Evolutionary conservation across 1,140 invertebrate genomes (phyloP).

Genomic region (Pachyrhynchus sulphureomaculatus): DNA sequence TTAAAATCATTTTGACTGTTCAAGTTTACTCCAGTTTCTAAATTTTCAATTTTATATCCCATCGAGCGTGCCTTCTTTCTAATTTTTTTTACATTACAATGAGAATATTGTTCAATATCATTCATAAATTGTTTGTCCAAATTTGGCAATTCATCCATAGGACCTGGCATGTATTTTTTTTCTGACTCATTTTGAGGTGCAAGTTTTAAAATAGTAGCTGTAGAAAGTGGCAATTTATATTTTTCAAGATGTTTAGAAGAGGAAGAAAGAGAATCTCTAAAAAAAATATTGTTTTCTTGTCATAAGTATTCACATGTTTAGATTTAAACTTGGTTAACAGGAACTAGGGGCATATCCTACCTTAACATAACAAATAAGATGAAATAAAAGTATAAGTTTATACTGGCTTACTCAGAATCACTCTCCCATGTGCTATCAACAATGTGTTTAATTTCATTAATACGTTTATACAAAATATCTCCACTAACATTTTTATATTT

Average conservation of each 20-base stretch:
- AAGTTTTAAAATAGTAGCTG: constrained; percentile 36
- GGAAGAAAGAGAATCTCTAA: neutral
- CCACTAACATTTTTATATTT: constrained; percentile 39
- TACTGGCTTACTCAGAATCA: too few species aligned
- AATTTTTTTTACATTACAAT: constrained; percentile 34
- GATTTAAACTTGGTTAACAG: too few species aligned
- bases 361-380: too few species aligned
- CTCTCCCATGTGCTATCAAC: too few species aligned
- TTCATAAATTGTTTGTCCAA: constrained; percentile 45
- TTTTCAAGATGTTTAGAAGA: too few species aligned
- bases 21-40: neutral
- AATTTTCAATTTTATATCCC: constrained; percentile 24
- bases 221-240: too few species aligned
- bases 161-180: constrained; percentile 31
- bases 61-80: constrained; percentile 32
- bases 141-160: constrained; percentile 45
- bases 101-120: constrained; percentile 30
- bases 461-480: constrained; percentile 24
- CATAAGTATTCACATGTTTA: too few species aligned
- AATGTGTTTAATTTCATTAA: constrained; percentile 20
- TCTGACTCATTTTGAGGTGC: constrained; percentile 36
- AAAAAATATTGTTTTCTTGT: neutral
- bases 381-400: too few species aligned
- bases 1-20: neutral
- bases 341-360: too few species aligned